Conservation (phyloP, 2,113 vertebrate genomes). For the Urocolius indicus region DNA sequence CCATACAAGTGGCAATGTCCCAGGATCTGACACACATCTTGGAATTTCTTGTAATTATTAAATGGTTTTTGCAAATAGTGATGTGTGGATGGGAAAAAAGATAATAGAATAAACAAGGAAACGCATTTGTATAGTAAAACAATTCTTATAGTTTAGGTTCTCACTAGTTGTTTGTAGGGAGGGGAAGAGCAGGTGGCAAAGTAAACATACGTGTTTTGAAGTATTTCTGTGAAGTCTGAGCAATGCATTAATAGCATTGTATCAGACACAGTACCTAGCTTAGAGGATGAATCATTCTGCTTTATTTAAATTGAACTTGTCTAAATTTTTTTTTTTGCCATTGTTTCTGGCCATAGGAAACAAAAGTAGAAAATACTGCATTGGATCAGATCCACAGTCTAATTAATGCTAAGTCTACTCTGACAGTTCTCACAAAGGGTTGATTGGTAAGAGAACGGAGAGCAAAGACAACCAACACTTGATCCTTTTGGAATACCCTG, state of each 20-base stretch:
- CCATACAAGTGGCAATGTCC: background rate
- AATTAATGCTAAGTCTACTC: background rate
- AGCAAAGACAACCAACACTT: background rate
- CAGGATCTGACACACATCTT: conserved; percentile 24
- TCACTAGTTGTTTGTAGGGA: background rate
- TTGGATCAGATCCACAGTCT: background rate
- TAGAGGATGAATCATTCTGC: background rate
- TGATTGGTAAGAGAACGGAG: background rate
- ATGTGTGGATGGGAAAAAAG: background rate
- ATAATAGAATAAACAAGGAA: background rate
- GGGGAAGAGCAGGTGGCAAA: background rate
- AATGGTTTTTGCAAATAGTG: background rate
- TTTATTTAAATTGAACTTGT: background rate
- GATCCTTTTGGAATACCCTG: background rate
- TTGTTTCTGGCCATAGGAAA: background rate
- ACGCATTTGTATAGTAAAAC: background rate
- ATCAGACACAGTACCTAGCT: background rate
- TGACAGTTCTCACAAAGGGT: background rate
- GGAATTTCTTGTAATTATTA: background rate
- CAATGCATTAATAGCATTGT: fast-evolving
- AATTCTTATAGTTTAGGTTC: background rate
- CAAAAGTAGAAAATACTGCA: background rate
- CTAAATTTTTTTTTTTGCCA: background rate
- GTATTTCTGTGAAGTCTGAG: background rate
- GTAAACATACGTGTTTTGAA: background rate